Evolutionary conservation across 2,113 vertebrate genomes (phyloP).

Genomic region (Alces alces): DNA sequence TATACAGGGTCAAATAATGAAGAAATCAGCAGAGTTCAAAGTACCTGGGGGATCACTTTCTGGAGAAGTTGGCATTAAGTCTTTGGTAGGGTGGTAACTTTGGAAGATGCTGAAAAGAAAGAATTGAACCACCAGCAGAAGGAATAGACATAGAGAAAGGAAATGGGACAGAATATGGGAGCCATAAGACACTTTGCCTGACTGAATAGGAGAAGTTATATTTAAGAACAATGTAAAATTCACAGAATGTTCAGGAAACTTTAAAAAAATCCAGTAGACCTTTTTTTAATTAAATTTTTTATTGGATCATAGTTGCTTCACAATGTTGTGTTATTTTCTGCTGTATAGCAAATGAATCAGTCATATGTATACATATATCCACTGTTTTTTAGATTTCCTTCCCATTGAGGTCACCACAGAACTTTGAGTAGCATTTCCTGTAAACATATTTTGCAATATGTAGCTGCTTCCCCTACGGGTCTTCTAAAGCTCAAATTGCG

Average conservation of each 20-base stretch:
- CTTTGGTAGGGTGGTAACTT: slow-evolving; percentile 7
- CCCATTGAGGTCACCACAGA: background rate
- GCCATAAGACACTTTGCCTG: background rate
- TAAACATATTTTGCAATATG: background rate
- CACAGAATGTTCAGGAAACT: background rate
- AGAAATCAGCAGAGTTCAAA: background rate
- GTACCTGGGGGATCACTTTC: background rate
- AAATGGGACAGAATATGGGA: background rate
- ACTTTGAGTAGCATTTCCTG: background rate
- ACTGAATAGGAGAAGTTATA: background rate
- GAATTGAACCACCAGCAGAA: background rate
- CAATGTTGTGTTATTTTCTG: background rate
- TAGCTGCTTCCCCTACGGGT: background rate
- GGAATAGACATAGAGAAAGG: background rate
- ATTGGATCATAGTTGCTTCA: background rate
- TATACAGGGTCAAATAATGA: background rate
- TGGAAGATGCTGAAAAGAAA: background rate
- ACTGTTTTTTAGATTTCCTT: background rate
- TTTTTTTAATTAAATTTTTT: background rate
- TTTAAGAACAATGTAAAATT: background rate
- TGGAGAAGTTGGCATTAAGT: background rate
- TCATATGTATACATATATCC: background rate
- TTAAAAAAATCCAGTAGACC: background rate
- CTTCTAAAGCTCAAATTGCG: background rate
- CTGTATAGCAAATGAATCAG: background rate